Base-by-base conservation (phyloP, 2,888 invertebrate species). In the Chloromyia formosa region DNA sequence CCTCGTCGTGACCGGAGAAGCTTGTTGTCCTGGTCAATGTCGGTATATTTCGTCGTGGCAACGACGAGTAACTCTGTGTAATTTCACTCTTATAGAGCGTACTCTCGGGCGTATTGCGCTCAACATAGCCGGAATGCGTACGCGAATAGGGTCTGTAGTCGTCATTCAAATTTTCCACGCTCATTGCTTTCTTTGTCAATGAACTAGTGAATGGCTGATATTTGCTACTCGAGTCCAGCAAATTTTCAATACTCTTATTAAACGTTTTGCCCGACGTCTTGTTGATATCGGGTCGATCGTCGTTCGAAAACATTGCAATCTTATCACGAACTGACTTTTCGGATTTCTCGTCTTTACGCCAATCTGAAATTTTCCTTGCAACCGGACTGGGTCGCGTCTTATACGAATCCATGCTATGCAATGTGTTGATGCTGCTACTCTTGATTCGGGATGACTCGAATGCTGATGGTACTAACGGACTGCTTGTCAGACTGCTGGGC, bases 271-370 rank as follows among this genome's bases (percentile, higher is more conserved):
- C 69, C 12, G 40, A 14, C 14, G 35, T 45, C 53, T 68, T 73
- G 40, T 72, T 78, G 79, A 73, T 77, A 71, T 79, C 79, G 16
- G 42, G 16, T 27, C 82, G 80, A 72, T 84, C 84, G 77, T 87
- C 87, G 20, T 87, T 89, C 60, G 94, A 93, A 85, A 94, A 94
- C 92, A 94, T 93, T 75, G 94, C 94, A 80, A 94, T 94, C 86
- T 94, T 94, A 82, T 94, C 94, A 81, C 92, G 90, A 74, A 94
- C 94, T 81, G 93, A 94, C 78, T 90, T 90, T 84, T 92, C 92
- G 78, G 93, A 93, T 81, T 91, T 90, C 79, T 93, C 92, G 85
- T 93, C 93, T 84, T 92, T 92, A 75, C 90, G 87, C 88, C 92
- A 85, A 75, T 85, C 84, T 75, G 84, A 84, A 9, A 83, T 78